Percentiles rank a stretch among this genome's conserved stretches.
phyloP scores from a whole-genome alignment of 2,113 vertebrate genomes.

The Tupaia tana region DNA sequence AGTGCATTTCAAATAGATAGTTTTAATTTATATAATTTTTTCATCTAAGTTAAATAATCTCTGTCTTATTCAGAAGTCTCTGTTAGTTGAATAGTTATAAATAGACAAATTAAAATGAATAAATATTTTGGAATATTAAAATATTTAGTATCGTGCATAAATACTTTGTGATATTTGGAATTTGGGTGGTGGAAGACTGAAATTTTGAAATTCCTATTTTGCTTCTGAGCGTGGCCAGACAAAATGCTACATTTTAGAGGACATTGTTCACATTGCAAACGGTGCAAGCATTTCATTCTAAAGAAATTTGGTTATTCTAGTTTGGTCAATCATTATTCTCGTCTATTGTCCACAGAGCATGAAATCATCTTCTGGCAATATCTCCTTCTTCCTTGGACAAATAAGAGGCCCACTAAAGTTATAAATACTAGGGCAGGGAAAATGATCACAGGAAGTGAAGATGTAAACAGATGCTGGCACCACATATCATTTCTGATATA shows the following conservation, averaged over 20 bases:
- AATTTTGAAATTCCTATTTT: constrained; percentile 25
- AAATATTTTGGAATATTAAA: too few relatives aligned
- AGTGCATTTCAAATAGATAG: background rate
- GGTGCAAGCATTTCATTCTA: background rate
- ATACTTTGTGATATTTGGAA: background rate
- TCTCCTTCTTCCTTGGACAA: background rate
- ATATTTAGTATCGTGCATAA: too few relatives aligned
- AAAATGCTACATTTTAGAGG: background rate
- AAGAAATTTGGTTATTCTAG: background rate
- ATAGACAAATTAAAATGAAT: background rate
- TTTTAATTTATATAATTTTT: background rate
- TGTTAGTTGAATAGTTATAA: background rate
- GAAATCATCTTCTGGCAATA: background rate
- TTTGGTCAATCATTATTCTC: background rate
- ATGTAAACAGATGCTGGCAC: background rate
- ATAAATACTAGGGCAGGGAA: background rate
- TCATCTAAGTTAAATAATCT: background rate
- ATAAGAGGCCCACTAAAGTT: background rate
- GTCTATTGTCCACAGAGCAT: background rate
- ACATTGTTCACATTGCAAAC: background rate
- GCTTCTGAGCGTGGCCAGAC: background rate
- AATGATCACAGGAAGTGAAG: background rate
- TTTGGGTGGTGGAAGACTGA: background rate
- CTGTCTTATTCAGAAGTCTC: background rate
- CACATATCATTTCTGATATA: background rate